phyloP scores from a whole-genome alignment of 2,113 vertebrate genomes.

The Gobius niger region DNA sequence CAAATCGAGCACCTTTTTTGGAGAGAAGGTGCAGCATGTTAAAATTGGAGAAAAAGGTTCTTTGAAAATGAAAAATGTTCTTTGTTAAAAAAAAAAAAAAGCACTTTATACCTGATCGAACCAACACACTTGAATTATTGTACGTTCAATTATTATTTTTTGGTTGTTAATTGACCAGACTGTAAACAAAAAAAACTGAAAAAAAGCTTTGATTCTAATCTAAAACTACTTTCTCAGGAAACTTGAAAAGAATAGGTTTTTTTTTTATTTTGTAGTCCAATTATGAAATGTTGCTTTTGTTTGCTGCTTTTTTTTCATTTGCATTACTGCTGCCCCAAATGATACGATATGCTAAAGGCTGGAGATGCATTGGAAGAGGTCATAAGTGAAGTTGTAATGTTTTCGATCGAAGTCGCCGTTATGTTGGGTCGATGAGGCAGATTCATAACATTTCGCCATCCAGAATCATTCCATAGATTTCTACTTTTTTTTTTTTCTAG shows the following conservation, averaged over 20 bases:
- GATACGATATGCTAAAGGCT: too few relatives aligned
- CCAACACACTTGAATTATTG: not conserved
- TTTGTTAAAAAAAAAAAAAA: not conserved
- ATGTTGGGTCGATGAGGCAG: too few relatives aligned
- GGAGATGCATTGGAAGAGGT: not conserved
- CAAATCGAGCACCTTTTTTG: too few relatives aligned
- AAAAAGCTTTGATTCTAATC: not conserved
- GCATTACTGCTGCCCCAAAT: too few relatives aligned
- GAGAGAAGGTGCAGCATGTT: too few relatives aligned
- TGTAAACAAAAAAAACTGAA: too few relatives aligned
- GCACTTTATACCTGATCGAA: not conserved
- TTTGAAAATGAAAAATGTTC: not conserved
- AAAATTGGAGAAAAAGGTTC: too few relatives aligned
- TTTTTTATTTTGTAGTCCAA: too few relatives aligned
- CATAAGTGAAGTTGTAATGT: not conserved
- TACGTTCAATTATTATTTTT: not conserved
- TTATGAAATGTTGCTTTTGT: too few relatives aligned
- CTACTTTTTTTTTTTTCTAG: not conserved
- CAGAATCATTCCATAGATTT: not conserved
- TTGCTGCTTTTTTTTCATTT: too few relatives aligned
- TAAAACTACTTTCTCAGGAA: not conserved
- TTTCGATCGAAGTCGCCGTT: not conserved
- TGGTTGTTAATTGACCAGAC: not conserved
- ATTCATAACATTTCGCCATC: too few relatives aligned
- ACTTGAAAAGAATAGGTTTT: not conserved